Percentiles rank a stretch among this genome's conserved stretches.
Evolutionary conservation across 2,797 vertebrate genomes (phyloP).

Genomic region (Alosa sapidissima): DNA sequence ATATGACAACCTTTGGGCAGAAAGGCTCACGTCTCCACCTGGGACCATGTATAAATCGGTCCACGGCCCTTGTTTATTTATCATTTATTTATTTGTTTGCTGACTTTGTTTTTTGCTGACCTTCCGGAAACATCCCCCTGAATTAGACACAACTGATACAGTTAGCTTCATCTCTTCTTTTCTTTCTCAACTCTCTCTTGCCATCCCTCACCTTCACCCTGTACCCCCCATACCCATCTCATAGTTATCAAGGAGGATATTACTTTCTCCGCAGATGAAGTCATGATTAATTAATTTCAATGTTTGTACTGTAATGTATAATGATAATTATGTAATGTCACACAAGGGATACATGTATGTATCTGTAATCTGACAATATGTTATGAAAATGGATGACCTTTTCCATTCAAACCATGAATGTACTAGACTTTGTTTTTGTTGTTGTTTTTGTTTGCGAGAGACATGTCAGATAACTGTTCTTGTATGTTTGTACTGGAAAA

Average conservation of each 20-base stretch:
- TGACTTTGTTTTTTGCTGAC: slow-evolving; percentile 67
- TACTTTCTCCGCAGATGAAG: not conserved
- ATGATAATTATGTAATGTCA: not conserved
- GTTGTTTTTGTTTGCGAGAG: not conserved
- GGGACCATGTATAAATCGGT: slow-evolving; percentile 75
- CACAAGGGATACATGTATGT: not conserved
- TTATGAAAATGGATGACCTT: not conserved
- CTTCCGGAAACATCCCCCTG: slow-evolving; percentile 45
- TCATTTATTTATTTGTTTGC: not conserved
- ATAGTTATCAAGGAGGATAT: no score
- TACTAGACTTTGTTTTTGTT: not conserved
- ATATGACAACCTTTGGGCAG: slow-evolving; percentile 62
- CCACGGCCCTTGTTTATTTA: slow-evolving; percentile 42
- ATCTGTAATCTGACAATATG: not conserved
- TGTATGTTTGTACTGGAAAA: not conserved
- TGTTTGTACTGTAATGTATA: no score
- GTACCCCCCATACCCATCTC: not conserved
- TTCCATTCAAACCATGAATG: not conserved
- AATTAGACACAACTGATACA: slow-evolving; percentile 27
- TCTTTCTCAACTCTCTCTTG: not conserved
- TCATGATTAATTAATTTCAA: not conserved
- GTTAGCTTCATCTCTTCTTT: slow-evolving; percentile 25
- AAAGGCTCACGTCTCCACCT: slow-evolving; percentile 56
- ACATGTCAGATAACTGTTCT: not conserved
- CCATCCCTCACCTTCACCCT: slow-evolving; percentile 28